Percentiles rank a stretch among this genome's conserved stretches.
Evolutionary conservation across 2,888 invertebrate species (phyloP).

Genomic region (Pardosa pseudoannulata): DNA sequence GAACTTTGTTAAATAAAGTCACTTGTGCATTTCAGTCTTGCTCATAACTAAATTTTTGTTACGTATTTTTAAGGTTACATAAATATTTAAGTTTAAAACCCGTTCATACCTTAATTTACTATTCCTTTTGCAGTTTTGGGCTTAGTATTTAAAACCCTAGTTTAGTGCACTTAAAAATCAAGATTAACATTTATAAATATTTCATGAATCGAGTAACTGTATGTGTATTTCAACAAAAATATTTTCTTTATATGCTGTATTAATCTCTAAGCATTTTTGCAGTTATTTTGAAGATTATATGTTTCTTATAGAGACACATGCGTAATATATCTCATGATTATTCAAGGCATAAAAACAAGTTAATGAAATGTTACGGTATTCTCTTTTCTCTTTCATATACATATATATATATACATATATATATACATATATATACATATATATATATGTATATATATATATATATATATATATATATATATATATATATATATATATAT

Average conservation of each 20-base stretch:
- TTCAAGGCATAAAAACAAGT: background rate
- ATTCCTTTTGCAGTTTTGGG: background rate
- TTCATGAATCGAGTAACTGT: background rate
- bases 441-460: no score
- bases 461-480: no score
- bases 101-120: background rate
- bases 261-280: constrained; percentile 36
- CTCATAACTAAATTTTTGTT: background rate
- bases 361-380: constrained; percentile 42
- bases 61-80: background rate
- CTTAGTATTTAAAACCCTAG: background rate
- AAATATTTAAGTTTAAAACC: background rate
- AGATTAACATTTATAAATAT: background rate
- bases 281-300: constrained; percentile 17
- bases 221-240: background rate
- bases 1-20: no score
- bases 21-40: no score
- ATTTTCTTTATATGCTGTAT: background rate
- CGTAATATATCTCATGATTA: background rate
- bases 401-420: no score
- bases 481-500: no score
- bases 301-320: constrained; percentile 39
- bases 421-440: no score
- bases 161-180: background rate
- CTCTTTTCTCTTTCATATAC: background rate